phyloP scores from a whole-genome alignment of 1,140 invertebrate genomes.

The Drosophila micromelanica region DNA sequence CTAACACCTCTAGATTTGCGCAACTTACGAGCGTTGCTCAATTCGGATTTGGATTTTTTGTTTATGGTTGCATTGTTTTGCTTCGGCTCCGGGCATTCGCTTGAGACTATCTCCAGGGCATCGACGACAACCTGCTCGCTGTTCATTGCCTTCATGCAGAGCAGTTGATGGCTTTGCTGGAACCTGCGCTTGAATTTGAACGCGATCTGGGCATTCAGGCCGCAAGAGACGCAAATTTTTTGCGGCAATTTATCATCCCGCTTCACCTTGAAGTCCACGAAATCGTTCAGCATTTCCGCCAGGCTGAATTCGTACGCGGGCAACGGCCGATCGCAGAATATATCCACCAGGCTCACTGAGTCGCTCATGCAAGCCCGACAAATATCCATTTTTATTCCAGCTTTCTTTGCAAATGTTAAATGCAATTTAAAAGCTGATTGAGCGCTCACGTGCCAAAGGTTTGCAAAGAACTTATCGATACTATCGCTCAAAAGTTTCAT shows the following conservation, averaged over 20 bases:
- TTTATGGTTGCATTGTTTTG: not conserved
- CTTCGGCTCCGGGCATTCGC: not conserved
- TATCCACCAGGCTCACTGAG: conserved; percentile 2
- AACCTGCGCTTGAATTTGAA: conserved; percentile 8
- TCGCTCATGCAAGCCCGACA: conserved; percentile 12
- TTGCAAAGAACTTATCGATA: not conserved
- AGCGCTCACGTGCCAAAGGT: no score
- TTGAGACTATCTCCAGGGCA: not conserved
- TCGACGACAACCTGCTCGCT: no score
- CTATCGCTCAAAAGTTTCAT: not conserved
- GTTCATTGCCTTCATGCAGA: conserved; percentile 12
- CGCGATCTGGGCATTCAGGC: conserved; percentile 4
- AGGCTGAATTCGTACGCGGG: not conserved
- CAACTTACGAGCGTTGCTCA: not conserved
- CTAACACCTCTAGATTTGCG: not conserved
- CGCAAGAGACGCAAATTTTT: conserved; percentile 5
- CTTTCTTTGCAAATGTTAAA: not conserved
- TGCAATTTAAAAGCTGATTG: no score
- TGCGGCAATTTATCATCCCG: conserved; percentile 9
- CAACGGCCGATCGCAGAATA: conserved; percentile 9
- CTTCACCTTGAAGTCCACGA: conserved; percentile 1
- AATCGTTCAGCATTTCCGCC: conserved; percentile 10
- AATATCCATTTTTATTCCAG: not conserved
- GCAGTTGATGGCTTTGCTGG: conserved; percentile 5
- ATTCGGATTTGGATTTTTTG: not conserved